Conservation (phyloP, 2,888 invertebrate species). For the Chalcosyrphus nemorum region DNA sequence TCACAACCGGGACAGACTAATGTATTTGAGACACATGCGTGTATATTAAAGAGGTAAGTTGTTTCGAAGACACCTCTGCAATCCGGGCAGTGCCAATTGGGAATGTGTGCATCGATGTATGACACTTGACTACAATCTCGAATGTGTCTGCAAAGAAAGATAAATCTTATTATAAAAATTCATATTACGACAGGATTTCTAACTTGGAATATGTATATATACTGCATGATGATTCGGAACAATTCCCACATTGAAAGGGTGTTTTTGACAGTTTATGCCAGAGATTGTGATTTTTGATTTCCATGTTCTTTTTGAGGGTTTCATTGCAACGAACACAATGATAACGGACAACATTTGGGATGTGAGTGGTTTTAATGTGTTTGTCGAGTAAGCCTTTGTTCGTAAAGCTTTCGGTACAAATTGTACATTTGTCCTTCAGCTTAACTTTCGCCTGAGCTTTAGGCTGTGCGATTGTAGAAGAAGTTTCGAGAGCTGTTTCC, state of each 20-base stretch:
- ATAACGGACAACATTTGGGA: conserved; percentile 78
- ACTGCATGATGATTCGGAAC: conserved; percentile 77
- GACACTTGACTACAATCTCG: conserved; percentile 76
- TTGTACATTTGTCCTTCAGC: conserved; percentile 76
- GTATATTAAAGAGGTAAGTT: conserved; percentile 80
- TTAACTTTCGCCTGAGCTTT: conserved; percentile 51
- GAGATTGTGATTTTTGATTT: conserved; percentile 82
- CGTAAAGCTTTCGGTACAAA: conserved; percentile 77
- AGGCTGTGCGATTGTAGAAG: conserved; percentile 14
- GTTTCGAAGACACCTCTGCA: conserved; percentile 79
- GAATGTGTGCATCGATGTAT: conserved; percentile 74
- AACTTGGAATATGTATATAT: conserved; percentile 77
- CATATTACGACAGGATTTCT: background rate
- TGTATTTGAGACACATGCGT: conserved; percentile 79
- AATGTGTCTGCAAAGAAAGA: conserved; percentile 76
- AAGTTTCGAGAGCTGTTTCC: background rate
- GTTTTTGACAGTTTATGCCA: conserved; percentile 80
- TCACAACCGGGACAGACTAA: conserved; percentile 80
- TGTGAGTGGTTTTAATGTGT: conserved; percentile 76
- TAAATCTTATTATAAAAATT: background rate
- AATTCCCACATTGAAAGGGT: conserved; percentile 82
- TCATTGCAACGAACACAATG: conserved; percentile 83
- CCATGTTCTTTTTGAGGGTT: conserved; percentile 80
- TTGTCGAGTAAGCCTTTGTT: conserved; percentile 77
- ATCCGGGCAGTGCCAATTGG: conserved; percentile 79